Evolutionary conservation across 2,113 vertebrate species (phyloP).

Genomic region (Anser cygnoides): DNA sequence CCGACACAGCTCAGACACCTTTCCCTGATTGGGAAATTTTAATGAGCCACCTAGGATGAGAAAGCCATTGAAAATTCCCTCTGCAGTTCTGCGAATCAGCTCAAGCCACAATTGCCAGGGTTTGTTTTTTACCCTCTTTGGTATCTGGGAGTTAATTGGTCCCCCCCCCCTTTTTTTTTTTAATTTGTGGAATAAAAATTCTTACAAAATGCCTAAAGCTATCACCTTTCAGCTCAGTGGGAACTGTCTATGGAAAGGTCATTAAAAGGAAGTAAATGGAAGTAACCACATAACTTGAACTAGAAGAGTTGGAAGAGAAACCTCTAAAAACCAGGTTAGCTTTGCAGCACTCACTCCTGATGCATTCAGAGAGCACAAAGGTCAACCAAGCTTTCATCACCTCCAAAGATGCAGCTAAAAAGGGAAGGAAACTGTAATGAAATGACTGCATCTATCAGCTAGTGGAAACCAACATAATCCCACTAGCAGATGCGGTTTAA

Average conservation of each 20-base stretch:
- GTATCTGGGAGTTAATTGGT: slow-evolving; percentile 55
- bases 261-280: slow-evolving; percentile 57
- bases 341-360: slow-evolving; percentile 58
- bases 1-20: slow-evolving; percentile 33
- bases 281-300: slow-evolving; percentile 60
- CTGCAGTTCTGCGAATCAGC: slow-evolving; percentile 31
- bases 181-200: not conserved
- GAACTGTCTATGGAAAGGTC: slow-evolving; percentile 56
- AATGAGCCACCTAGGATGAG: slow-evolving; percentile 61
- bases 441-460: slow-evolving; percentile 48
- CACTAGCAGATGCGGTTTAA: slow-evolving; percentile 46
- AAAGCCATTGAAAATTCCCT: slow-evolving; percentile 49
- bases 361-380: slow-evolving; percentile 53
- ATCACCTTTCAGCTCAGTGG: slow-evolving; percentile 33
- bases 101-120: slow-evolving; percentile 46
- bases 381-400: slow-evolving; percentile 58
- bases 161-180: not conserved
- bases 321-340: slow-evolving; percentile 59
- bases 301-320: slow-evolving; percentile 46
- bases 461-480: slow-evolving; percentile 54
- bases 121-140: slow-evolving; percentile 47
- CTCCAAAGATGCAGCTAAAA: slow-evolving; percentile 54
- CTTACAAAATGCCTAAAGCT: slow-evolving; percentile 4
- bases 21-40: slow-evolving; percentile 66
- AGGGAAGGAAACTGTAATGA: slow-evolving; percentile 57